These are phyloP conservation scores for Calyptommatus sinebrachiatus DNA, from an alignment of 2,113 vertebrate species.

Conservation along the genomic window DNA sequence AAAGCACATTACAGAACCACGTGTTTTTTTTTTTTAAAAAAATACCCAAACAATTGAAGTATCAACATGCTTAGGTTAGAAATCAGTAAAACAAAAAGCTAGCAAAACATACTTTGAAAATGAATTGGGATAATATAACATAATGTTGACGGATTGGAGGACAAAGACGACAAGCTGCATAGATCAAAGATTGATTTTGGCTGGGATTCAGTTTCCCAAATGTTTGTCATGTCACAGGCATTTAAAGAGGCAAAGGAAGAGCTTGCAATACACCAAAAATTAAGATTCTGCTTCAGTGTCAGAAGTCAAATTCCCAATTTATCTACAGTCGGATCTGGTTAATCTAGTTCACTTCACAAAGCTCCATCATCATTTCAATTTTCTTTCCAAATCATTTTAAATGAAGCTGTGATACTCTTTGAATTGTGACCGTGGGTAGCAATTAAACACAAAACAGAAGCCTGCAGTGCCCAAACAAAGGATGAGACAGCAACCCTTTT, in stretches of 20 bases:
- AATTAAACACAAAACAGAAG: conserved; percentile 25
- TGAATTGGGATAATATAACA: neutral
- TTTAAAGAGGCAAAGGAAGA: conserved; percentile 29
- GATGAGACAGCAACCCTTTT: conserved; percentile 23
- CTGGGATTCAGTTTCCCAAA: conserved; percentile 27
- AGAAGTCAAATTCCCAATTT: conserved; percentile 44
- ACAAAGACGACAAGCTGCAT: neutral
- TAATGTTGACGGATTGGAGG: neutral
- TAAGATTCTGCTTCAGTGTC: conserved; percentile 28
- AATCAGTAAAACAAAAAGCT: neutral
- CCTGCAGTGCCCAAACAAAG: conserved; percentile 22
- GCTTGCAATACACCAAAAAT: conserved; percentile 37
- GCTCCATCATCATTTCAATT: conserved; percentile 24
- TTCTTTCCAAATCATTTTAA: conserved; percentile 38
- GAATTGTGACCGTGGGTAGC: conserved; percentile 26
- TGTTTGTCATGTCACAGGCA: conserved; percentile 14
- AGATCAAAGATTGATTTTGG: neutral
- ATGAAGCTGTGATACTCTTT: conserved; percentile 5
- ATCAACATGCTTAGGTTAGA: neutral
- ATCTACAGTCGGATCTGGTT: conserved; percentile 33
- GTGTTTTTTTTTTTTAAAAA: no score
- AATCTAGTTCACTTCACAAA: conserved; percentile 43
- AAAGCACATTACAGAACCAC: no score
- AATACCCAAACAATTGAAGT: no score
- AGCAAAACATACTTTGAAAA: conserved; percentile 3